Base-by-base conservation (phyloP, 2,888 invertebrate species). In the Maniola hyperantus region DNA sequence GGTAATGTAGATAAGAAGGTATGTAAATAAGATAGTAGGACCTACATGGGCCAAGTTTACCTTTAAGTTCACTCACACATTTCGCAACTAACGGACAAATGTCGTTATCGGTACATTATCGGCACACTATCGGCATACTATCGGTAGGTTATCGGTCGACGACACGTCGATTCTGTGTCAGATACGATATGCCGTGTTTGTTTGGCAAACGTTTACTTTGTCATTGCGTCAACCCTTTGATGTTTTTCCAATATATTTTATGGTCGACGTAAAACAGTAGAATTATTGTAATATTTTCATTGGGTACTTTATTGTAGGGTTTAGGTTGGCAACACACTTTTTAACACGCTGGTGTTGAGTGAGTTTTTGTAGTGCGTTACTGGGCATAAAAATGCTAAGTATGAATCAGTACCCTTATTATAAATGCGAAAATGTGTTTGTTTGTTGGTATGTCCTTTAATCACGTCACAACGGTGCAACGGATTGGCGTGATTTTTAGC, bases 1-100 rank as follows among this genome's bases (percentile, higher is more conserved):
- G 18, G 1, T 57, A 39, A 20, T 5, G 1, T 20, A 39, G 39
- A 57, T 55, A 55, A 55, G 18, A 15, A 8, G 34, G 50, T 55
- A 36, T 6, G 15, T 36, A 60, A 50, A 60, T 60, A 60, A 60
- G 60, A 60, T 60, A 60, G 50, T 48, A 6, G 13, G 18, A 34
- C 15, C 33, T 48, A 48, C n/a, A 34, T 34, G 39, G 61, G 39
- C 51, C 39, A 53, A 53, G 62, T 62, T 48, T 62, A 63, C 63
- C 63, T 63, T 20, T 42, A 34, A 15, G 44, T 36, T 66, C 64
- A 65, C 53, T 65, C 66, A 68, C 70, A 51, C 61, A 74, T 83
- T 83, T 83, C 79, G 83, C 83, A 82, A 83, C 71, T 73, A 66
- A 65, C 68, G 64, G 65, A 68, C 67, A 71, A 73, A 72, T 72